Conservation (phyloP, 2,113 vertebrate genomes). For the Ciconia stormi region DNA sequence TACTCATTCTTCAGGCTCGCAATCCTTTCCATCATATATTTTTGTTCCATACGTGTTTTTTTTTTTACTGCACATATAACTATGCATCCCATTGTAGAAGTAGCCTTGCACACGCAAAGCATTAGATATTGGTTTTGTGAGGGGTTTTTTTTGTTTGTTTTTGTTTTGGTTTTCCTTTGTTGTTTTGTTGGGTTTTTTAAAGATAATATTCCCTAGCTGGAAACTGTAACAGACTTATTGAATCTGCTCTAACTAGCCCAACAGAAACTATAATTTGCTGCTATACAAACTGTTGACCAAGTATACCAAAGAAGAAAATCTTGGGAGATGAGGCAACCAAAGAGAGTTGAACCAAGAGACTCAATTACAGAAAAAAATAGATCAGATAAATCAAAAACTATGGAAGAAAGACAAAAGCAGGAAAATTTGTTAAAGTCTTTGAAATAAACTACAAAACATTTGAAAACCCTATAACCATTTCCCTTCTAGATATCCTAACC, state of each 20-base stretch:
- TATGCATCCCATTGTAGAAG: neutral
- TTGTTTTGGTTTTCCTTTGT: no score
- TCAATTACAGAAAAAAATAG: neutral
- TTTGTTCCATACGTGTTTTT: neutral
- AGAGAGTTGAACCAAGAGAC: neutral
- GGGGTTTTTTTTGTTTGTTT: neutral
- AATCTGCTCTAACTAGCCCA: neutral
- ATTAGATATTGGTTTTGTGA: neutral
- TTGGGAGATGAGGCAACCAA: neutral
- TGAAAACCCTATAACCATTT: neutral
- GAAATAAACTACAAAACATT: neutral
- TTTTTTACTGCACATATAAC: neutral
- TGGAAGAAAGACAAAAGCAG: neutral
- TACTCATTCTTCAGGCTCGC: neutral
- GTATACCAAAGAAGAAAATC: neutral
- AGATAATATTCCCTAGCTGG: neutral
- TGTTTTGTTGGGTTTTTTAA: neutral
- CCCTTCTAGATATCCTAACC: neutral
- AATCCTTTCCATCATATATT: neutral
- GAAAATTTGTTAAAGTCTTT: neutral
- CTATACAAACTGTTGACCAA: neutral
- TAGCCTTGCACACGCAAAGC: neutral
- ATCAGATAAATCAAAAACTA: neutral
- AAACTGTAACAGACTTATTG: neutral
- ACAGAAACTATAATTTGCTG: neutral